These are phyloP conservation scores for Leptocoma aspasia DNA, from an alignment of 2,113 vertebrate species.

Conservation along the genomic window DNA sequence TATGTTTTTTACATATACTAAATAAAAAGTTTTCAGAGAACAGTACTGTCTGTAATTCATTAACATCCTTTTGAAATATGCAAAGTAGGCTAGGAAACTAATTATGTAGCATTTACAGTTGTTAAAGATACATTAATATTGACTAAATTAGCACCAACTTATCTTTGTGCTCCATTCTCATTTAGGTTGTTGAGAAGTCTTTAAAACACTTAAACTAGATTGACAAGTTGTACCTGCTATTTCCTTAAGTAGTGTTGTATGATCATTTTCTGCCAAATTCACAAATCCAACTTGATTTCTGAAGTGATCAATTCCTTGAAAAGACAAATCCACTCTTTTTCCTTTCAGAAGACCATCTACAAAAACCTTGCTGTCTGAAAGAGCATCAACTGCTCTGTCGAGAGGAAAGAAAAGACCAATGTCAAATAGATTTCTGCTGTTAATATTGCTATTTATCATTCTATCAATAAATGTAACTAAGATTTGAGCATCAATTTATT, in stretches of 20 bases:
- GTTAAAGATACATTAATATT: neutral
- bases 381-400: slow-evolving; percentile 78
- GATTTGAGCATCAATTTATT: neutral
- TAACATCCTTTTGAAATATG: slow-evolving; percentile 39
- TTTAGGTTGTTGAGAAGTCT: neutral
- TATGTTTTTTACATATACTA: neutral
- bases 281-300: slow-evolving; percentile 89
- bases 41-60: slow-evolving; percentile 21
- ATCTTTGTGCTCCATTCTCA: neutral
- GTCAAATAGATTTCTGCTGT: neutral
- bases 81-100: slow-evolving; percentile 21
- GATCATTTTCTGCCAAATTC: slow-evolving; percentile 77
- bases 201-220: neutral
- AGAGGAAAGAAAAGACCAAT: slow-evolving; percentile 3
- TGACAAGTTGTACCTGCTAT: slow-evolving; percentile 82
- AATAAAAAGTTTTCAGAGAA: slow-evolving; percentile 29
- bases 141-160: neutral
- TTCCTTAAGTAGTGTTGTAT: slow-evolving; percentile 70
- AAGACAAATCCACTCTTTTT: slow-evolving; percentile 79
- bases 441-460: neutral
- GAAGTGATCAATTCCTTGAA: slow-evolving; percentile 87
- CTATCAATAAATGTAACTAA: neutral
- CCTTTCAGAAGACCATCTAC: slow-evolving; percentile 82
- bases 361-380: slow-evolving; percentile 76
- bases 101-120: neutral